phyloP scores from a whole-genome alignment of 2,888 invertebrate genomes.

The Clusia tigrina region DNA sequence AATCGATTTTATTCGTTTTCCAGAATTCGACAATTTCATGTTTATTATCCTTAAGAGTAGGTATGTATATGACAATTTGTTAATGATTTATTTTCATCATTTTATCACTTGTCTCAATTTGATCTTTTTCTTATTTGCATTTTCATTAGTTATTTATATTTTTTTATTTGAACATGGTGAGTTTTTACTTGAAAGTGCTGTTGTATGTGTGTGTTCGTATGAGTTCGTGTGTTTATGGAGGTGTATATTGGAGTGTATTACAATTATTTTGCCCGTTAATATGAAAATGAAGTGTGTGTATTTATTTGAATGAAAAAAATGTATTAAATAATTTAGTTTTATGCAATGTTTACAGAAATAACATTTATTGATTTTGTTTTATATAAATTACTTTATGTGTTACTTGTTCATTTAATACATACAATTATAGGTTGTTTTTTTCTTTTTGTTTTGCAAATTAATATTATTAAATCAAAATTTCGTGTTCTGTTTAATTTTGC shows the following conservation, averaged over 20 bases:
- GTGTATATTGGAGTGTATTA: not conserved
- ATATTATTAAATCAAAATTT: not conserved
- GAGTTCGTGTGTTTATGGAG: not conserved
- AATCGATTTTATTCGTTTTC: conserved; percentile 29
- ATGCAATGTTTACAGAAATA: not conserved
- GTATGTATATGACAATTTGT: not conserved
- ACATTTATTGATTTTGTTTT: not conserved
- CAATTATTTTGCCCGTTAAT: not conserved
- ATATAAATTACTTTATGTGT: not conserved
- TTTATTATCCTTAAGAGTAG: conserved; percentile 4
- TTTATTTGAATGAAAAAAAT: not conserved
- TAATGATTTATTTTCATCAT: not conserved
- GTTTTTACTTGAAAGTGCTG: not conserved
- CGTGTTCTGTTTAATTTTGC: not conserved
- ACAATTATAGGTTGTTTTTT: not conserved
- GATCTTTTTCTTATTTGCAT: not conserved
- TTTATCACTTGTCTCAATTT: not conserved
- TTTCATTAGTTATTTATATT: not conserved
- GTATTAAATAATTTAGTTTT: no score
- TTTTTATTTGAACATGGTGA: not conserved
- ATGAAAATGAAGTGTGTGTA: not conserved
- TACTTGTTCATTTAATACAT: not conserved
- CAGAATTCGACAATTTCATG: conserved; percentile 25
- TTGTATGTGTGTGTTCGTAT: not conserved
- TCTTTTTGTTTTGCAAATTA: no score